phyloP scores from a whole-genome alignment of 2,888 invertebrate genomes.

The Drosophila hawaiiensis region DNA sequence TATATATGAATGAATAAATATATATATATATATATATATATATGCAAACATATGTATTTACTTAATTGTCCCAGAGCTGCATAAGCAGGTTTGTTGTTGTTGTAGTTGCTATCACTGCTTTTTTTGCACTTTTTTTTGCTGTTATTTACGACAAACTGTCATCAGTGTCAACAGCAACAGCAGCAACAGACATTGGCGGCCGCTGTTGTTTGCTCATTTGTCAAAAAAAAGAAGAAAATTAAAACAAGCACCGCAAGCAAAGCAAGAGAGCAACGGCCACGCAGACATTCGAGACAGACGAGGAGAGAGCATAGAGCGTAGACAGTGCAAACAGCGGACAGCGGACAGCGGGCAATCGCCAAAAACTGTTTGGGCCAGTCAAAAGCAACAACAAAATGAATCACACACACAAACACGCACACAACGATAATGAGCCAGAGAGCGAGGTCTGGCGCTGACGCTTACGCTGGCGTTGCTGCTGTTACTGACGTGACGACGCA shows the following conservation, averaged over 20 bases:
- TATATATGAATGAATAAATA: background rate
- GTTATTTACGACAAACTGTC: constrained; percentile 60
- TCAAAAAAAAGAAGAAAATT: constrained; percentile 43
- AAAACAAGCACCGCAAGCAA: constrained; percentile 3
- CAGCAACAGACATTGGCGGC: constrained; percentile 60
- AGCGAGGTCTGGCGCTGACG: constrained; percentile 14
- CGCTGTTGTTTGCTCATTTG: constrained; percentile 73
- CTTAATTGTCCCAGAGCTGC: constrained; percentile 34
- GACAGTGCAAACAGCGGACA: constrained; percentile 2
- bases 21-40: background rate
- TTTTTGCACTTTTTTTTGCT: constrained; percentile 23
- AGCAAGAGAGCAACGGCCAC: constrained; percentile 50
- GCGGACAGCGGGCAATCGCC: constrained; percentile 18
- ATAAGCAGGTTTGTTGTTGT: constrained; percentile 9
- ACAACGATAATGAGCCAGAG: constrained; percentile 11
- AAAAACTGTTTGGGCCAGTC: constrained; percentile 37
- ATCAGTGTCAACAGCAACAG: constrained; percentile 59
- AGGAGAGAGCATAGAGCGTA: constrained; percentile 10
- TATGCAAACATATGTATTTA: constrained; percentile 9
- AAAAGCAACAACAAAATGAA: constrained; percentile 33
- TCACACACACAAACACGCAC: constrained; percentile 11
- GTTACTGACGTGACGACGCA: constrained; percentile 37
- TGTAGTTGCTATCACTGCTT: constrained; percentile 31
- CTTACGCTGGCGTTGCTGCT: constrained; percentile 1
- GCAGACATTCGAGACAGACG: constrained; percentile 10